phyloP scores from a whole-genome alignment of 92 coral and sea anemone genomes.

The Nematostella vectensis region DNA sequence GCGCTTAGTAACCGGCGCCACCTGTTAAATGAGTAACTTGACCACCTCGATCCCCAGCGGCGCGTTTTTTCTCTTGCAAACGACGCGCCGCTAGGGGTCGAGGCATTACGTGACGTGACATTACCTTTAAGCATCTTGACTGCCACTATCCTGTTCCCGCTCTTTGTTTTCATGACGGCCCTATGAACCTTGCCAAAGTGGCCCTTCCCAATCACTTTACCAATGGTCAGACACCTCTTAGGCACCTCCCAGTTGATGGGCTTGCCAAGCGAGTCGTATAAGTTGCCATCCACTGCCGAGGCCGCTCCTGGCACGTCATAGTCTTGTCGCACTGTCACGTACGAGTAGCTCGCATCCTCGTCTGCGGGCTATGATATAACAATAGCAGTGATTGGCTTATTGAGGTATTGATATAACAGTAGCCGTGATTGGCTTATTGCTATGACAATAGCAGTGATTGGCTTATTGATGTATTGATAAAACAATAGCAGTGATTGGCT shows the following conservation, averaged over 20 bases:
- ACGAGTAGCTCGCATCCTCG: slow-evolving; percentile 16
- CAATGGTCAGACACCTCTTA: slow-evolving; percentile 50
- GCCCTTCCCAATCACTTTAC: slow-evolving; percentile 64
- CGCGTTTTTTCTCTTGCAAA: too few relatives aligned
- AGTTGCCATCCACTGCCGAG: slow-evolving; percentile 19
- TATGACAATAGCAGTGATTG: too few relatives aligned
- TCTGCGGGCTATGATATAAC: slow-evolving; percentile 15
- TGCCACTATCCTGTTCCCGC: slow-evolving; percentile 63
- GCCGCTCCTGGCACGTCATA: slow-evolving; percentile 5
- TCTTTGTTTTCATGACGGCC: slow-evolving; percentile 50
- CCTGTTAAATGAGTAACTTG: too few relatives aligned
- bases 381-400: too few relatives aligned
- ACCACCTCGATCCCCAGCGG: too few relatives aligned
- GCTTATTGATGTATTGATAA: too few relatives aligned
- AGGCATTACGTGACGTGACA: too few relatives aligned
- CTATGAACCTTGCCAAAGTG: slow-evolving; percentile 87
- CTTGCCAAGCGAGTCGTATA: slow-evolving; percentile 41
- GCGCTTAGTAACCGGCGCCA: too few relatives aligned
- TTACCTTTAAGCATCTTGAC: slow-evolving; percentile 88
- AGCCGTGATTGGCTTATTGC: too few relatives aligned
- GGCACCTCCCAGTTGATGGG: slow-evolving; percentile 80
- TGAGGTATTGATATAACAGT: too few relatives aligned
- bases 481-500: too few relatives aligned
- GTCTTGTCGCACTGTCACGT: slow-evolving; percentile 16
- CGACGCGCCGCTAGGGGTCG: too few relatives aligned